Evolutionary conservation across 2,888 invertebrate genomes (phyloP).

Genomic region (Trachelus iudaicus): DNA sequence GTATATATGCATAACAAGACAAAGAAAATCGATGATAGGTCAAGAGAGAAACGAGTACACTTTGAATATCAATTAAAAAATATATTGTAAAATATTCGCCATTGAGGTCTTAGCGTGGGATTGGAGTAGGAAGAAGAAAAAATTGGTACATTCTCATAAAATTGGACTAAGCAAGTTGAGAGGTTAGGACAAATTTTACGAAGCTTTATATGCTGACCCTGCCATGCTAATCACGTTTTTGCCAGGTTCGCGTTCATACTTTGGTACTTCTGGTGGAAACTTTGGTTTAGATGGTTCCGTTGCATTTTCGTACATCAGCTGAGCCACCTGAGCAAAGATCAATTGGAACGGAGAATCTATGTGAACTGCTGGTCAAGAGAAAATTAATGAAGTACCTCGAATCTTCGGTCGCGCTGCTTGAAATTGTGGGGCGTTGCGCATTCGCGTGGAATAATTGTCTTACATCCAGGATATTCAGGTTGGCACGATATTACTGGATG

Average conservation of each 20-base stretch:
- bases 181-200: no score
- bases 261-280: slow-evolving; percentile 15
- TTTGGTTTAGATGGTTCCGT: slow-evolving; percentile 17
- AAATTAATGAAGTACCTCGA: slow-evolving; percentile 25
- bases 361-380: no score
- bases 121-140: no score
- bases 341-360: slow-evolving; percentile 9
- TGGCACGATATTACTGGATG: slow-evolving; percentile 31
- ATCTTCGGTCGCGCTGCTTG: slow-evolving; percentile 18
- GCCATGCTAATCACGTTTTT: slow-evolving; percentile 18
- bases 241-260: slow-evolving; percentile 10
- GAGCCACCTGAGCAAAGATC: slow-evolving; percentile 21
- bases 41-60: no score
- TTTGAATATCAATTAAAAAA: no score
- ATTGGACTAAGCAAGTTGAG: no score
- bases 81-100: no score
- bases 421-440: slow-evolving; percentile 15
- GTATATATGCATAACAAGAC: no score
- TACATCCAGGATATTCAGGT: slow-evolving; percentile 24
- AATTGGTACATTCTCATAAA: no score
- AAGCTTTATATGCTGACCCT: neutral
- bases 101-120: no score
- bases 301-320: slow-evolving; percentile 22
- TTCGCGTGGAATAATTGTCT: slow-evolving; percentile 16
- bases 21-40: no score